Conservation (phyloP, 2,797 vertebrate species). For the Eulemur rubriventer region DNA sequence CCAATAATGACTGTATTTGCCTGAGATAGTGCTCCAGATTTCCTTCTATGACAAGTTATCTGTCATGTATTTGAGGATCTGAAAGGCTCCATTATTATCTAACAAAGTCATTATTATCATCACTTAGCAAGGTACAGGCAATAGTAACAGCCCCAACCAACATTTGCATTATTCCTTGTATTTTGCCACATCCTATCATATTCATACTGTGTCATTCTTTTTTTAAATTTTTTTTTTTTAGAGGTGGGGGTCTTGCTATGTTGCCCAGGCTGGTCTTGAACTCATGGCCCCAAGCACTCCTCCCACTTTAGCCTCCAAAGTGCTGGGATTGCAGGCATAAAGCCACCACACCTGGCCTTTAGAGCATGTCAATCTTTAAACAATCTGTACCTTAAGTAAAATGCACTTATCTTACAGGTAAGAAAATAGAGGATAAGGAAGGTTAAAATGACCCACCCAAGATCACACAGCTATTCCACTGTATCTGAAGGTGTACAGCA, state of each 20-base stretch:
- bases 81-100: neutral
- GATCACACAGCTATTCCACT: neutral
- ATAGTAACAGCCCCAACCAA: neutral
- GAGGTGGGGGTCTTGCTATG: neutral
- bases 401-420: neutral
- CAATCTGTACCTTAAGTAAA: neutral
- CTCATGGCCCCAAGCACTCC: neutral
- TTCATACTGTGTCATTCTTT: neutral
- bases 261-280: neutral
- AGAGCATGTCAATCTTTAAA: neutral
- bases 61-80: neutral
- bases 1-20: neutral
- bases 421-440: conserved; percentile 8
- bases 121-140: neutral
- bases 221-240: neutral
- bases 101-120: neutral
- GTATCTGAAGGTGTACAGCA: too few species aligned
- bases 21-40: neutral
- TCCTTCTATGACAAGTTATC: neutral
- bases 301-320: neutral
- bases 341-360: neutral
- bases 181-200: neutral
- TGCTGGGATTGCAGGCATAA: neutral
- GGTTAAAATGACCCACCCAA: neutral
- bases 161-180: neutral